These are phyloP conservation scores for Thyatira batis DNA, from an alignment of 2,888 invertebrate genomes.

Conservation along the genomic window DNA sequence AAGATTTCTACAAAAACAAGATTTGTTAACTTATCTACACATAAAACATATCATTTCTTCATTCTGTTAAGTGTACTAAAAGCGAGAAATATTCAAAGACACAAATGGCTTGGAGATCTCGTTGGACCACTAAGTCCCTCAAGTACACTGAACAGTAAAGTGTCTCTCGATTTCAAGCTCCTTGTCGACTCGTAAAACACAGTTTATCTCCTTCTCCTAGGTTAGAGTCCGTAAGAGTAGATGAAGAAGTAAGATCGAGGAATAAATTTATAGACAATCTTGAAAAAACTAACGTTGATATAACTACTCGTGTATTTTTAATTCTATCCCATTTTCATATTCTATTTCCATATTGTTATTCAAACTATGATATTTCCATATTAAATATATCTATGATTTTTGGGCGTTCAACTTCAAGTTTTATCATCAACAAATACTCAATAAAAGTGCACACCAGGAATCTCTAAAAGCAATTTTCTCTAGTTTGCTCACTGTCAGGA, in stretches of 20 bases:
- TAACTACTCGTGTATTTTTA: too few relatives aligned
- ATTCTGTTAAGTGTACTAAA: not conserved
- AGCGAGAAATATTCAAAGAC: slow-evolving; percentile 5
- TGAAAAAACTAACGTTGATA: not conserved
- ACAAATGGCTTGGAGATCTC: slow-evolving; percentile 33
- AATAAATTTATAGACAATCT: slow-evolving; percentile 27
- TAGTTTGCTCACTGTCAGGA: not conserved
- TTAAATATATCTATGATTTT: too few relatives aligned
- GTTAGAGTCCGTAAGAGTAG: slow-evolving; percentile 14
- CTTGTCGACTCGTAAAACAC: slow-evolving; percentile 49
- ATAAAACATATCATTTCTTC: not conserved
- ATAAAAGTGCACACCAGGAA: not conserved
- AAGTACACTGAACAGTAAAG: slow-evolving; percentile 59
- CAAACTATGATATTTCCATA: too few relatives aligned
- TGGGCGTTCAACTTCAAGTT: not conserved
- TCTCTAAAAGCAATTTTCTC: not conserved
- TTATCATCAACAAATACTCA: not conserved
- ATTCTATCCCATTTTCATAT: too few relatives aligned
- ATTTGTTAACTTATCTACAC: not conserved
- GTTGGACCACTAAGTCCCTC: slow-evolving; percentile 42
- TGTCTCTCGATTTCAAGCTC: slow-evolving; percentile 53
- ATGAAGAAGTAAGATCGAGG: slow-evolving; percentile 33
- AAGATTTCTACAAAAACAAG: not conserved
- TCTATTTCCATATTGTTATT: too few relatives aligned
- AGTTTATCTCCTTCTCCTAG: slow-evolving; percentile 38